Percentiles rank a stretch among this genome's conserved stretches.
phyloP scores from a whole-genome alignment of 2,797 vertebrate genomes.

The Gambusia yucatana region DNA sequence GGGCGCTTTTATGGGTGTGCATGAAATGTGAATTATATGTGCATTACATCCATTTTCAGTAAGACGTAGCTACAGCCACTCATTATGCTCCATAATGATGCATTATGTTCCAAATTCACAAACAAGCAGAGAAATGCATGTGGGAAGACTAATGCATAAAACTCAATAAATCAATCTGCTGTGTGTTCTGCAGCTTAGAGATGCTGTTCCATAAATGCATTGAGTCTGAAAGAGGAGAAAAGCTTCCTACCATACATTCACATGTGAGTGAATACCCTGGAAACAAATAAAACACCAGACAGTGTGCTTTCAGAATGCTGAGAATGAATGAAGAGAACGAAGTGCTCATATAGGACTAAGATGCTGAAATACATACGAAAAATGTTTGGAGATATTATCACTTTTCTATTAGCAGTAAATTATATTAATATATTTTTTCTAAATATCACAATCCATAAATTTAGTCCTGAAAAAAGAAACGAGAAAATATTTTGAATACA shows the following conservation, averaged over 20 bases:
- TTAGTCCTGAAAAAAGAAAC: not conserved
- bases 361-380: not conserved
- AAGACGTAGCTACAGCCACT: slow-evolving; percentile 65
- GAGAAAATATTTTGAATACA: not conserved
- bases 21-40: not conserved
- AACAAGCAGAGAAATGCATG: slow-evolving; percentile 21
- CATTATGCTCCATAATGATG: slow-evolving; percentile 60
- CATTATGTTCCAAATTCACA: slow-evolving; percentile 55
- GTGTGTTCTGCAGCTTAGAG: slow-evolving; percentile 65
- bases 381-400: not conserved
- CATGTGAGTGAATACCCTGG: slow-evolving; percentile 8
- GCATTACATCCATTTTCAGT: slow-evolving; percentile 61
- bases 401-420: not conserved
- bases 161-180: slow-evolving; percentile 72
- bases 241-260: slow-evolving; percentile 17
- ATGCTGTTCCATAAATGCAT: slow-evolving; percentile 71
- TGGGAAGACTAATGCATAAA: slow-evolving; percentile 65
- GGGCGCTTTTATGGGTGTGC: not conserved
- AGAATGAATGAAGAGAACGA: too few relatives aligned
- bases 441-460: not conserved
- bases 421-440: not conserved
- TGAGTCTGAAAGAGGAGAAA: slow-evolving; percentile 69
- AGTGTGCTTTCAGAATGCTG: slow-evolving; percentile 8
- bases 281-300: slow-evolving; percentile 1
- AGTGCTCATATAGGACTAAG: too few relatives aligned